Percentiles rank a stretch among this genome's conserved stretches.
Conservation (phyloP, 2,797 vertebrate species). For the Epinephelus malabaricus region DNA sequence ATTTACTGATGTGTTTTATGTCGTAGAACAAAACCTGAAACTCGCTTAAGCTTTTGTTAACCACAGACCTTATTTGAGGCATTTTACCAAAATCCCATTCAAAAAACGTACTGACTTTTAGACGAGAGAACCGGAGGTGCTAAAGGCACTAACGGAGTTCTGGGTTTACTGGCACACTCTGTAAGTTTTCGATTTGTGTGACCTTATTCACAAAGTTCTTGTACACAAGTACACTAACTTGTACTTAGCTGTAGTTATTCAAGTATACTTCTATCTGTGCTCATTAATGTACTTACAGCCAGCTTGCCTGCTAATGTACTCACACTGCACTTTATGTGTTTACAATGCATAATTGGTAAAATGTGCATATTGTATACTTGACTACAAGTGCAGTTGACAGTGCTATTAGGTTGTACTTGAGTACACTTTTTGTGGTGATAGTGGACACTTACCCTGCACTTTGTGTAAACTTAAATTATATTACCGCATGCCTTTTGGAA, state of each 20-base stretch:
- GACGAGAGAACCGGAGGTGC: too few relatives aligned
- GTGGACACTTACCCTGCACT: background rate
- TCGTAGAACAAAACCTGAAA: too few relatives aligned
- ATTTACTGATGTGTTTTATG: too few relatives aligned
- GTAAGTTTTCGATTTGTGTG: background rate
- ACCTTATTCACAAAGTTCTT: background rate
- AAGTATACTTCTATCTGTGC: background rate
- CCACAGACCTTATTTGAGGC: too few relatives aligned
- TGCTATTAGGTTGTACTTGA: background rate
- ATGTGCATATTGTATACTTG: background rate
- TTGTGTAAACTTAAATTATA: background rate
- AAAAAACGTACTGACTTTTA: too few relatives aligned
- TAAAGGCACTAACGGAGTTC: too few relatives aligned
- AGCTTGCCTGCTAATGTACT: background rate
- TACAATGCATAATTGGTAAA: background rate
- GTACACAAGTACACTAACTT: background rate
- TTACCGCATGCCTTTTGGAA: background rate
- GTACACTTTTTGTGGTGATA: background rate
- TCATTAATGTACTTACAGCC: background rate
- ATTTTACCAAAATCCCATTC: too few relatives aligned
- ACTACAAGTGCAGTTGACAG: background rate
- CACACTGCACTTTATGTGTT: background rate
- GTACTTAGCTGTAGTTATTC: background rate
- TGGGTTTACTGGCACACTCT: too few relatives aligned
- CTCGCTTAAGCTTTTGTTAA: too few relatives aligned